Evolutionary conservation across 2,797 vertebrate genomes (phyloP).

Genomic region (Alosa sapidissima): DNA sequence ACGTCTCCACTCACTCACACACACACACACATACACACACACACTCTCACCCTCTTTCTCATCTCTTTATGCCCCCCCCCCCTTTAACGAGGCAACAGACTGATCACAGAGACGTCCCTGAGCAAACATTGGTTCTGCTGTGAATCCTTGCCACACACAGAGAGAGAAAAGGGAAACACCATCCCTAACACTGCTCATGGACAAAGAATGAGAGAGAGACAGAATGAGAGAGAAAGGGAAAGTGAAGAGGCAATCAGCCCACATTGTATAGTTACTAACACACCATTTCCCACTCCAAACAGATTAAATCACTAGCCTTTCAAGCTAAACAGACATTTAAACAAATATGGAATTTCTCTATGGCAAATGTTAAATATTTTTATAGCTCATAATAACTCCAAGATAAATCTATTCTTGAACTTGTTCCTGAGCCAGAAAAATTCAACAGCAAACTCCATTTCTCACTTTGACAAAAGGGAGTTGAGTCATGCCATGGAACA

Average conservation of each 20-base stretch:
- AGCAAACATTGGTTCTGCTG: neutral
- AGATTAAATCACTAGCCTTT: neutral
- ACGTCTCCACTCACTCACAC: constrained; percentile 23
- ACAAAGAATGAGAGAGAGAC: constrained; percentile 1
- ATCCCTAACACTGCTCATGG: neutral
- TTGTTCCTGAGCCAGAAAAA: neutral
- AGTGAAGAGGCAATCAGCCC: neutral
- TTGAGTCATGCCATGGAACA: neutral
- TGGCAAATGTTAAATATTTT: constrained; percentile 26
- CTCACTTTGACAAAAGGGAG: neutral
- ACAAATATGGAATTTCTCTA: constrained; percentile 30
- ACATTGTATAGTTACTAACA: neutral
- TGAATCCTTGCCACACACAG: neutral
- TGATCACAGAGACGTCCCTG: neutral
- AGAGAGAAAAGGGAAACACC: neutral
- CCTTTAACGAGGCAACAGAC: constrained; percentile 7
- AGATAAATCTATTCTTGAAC: constrained; percentile 3
- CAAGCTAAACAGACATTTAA: constrained; percentile 28
- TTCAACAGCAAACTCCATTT: neutral
- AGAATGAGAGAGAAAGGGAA: neutral
- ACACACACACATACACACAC: neutral
- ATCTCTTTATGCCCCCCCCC: constrained; percentile 18
- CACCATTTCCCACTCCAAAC: constrained; percentile 13
- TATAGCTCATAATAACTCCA: constrained; percentile 35
- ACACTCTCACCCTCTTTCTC: constrained; percentile 22